These are phyloP conservation scores for Hydraecia micacea DNA, from an alignment of 2,888 invertebrate species.

Conservation along the genomic window DNA sequence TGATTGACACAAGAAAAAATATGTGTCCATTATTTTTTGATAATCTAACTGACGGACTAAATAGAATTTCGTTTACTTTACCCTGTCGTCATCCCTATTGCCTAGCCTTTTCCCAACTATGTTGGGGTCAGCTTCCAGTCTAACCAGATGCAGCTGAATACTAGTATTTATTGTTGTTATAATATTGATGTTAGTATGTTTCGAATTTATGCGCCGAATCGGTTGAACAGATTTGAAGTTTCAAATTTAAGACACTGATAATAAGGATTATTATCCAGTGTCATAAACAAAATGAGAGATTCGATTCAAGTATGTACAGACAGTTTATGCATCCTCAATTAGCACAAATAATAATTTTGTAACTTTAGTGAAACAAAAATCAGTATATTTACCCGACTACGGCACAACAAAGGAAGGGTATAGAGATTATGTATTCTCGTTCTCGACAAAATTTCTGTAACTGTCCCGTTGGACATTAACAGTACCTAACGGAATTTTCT, in stretches of 20 bases:
- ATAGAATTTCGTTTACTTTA: no score
- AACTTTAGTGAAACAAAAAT: background rate
- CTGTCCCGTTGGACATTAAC: background rate
- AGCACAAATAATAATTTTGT: background rate
- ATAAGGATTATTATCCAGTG: background rate
- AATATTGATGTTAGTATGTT: conserved; percentile 5
- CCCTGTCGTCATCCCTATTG: no score
- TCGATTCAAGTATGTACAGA: background rate
- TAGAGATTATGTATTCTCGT: background rate
- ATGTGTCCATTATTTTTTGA: no score
- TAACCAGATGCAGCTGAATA: no score
- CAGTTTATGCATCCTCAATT: background rate
- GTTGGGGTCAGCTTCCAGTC: no score
- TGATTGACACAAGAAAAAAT: no score
- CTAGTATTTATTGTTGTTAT: background rate
- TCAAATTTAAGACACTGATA: background rate
- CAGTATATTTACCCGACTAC: background rate
- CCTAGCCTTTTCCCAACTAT: no score
- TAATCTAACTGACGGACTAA: no score
- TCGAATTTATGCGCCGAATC: background rate
- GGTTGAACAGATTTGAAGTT: background rate
- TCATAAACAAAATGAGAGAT: background rate
- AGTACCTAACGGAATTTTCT: no score
- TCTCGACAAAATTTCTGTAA: background rate
- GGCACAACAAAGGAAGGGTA: background rate